Conservation (phyloP, 2,113 vertebrate genomes). For the Bettongia penicillata region DNA sequence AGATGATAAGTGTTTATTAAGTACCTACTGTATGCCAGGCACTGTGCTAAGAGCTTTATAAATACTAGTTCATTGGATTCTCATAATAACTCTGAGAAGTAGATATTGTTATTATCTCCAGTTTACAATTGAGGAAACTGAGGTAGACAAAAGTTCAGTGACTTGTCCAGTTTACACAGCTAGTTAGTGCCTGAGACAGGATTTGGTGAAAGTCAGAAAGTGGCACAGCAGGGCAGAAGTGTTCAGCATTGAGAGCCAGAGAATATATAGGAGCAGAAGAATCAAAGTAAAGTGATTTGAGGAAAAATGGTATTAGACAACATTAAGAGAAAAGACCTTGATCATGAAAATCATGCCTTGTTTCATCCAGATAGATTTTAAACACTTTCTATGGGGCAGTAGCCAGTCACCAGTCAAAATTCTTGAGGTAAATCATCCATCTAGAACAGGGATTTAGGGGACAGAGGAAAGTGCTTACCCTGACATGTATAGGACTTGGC, state of each 20-base stretch:
- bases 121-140: background rate
- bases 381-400: background rate
- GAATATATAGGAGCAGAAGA: background rate
- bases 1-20: background rate
- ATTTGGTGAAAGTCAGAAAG: background rate
- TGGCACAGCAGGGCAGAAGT: background rate
- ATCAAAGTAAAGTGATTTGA: background rate
- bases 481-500: background rate
- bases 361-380: background rate
- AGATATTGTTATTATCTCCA: background rate
- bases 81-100: background rate
- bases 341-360: background rate
- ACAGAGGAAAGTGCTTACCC: no score
- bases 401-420: background rate
- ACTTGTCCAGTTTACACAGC: background rate
- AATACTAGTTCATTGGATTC: background rate
- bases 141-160: background rate
- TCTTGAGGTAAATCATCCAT: rapidly evolving
- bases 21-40: background rate
- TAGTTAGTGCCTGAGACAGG: background rate
- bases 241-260: background rate
- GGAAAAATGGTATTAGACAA: background rate
- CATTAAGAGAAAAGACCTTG: background rate
- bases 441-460: rapidly evolving
- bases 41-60: background rate